Base-by-base conservation (phyloP, 2,888 invertebrate genomes). In the Scaptomyza flava region DNA sequence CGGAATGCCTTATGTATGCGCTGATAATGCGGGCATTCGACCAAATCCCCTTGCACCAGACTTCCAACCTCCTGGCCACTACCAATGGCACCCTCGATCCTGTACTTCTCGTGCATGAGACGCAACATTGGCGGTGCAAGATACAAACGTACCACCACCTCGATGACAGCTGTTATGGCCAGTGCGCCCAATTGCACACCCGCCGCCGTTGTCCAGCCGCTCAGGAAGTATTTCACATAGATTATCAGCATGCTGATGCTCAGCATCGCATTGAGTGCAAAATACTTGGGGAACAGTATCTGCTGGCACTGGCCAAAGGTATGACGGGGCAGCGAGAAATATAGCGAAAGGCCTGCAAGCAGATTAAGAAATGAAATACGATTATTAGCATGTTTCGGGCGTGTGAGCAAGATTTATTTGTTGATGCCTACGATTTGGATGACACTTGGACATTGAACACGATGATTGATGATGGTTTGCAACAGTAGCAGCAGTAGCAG, bases 231-330 rank as follows among this genome's bases (percentile, higher is more conserved):
- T 78, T 92, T 92, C 27, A 91, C 87, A 67, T 96, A 97, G 20
- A 96, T 94, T 31, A 96, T 92, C 27, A 96, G 92, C 0, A 96
- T 96, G 42, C 94, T 93, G 46, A 96, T 93, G 89, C 96, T 96
- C 67, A 97, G 93, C 71, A 94, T 90, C 12, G 96, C 94, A 90
- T 97, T 97, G 86, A 97, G 93, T 14, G 96, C 94, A 92, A 97
- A 97, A 92, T 97, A 97, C 86, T 95, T 95, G 1, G 98, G 98
- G 91, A 98, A 98, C 63, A 98, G 93, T 42, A 96, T 94, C 70
- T 96, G 95, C 91, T 98, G 98, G 14, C 98, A 96, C 80, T 95
- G 95, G 0, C 97, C 97, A 91, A 98, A 98, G 75, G 95, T 95
- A 86, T 97, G 97, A 17, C 98, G 94, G 0, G 97, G 97, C 75